phyloP scores from a whole-genome alignment of 2,797 vertebrate species.

The Chromis chromis region DNA sequence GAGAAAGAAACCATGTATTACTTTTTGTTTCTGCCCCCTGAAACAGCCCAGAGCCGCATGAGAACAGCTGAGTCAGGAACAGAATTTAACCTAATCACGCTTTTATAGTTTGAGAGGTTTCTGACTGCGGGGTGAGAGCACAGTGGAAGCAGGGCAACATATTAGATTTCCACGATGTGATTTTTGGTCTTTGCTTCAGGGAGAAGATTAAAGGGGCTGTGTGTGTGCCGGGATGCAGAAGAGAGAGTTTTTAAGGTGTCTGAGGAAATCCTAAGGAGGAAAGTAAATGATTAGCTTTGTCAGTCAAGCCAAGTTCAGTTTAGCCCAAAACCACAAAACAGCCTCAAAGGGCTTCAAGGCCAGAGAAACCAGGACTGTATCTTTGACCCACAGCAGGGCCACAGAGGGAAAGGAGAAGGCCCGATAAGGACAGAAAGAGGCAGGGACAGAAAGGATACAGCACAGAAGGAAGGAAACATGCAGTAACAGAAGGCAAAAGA shows the following conservation, averaged over 20 bases:
- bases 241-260: constrained; percentile 6
- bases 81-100: background rate
- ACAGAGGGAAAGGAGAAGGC: background rate
- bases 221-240: background rate
- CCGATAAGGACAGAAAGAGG: background rate
- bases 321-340: background rate
- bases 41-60: background rate
- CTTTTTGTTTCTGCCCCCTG: background rate
- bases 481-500: background rate
- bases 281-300: constrained; percentile 1
- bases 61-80: constrained; percentile 12
- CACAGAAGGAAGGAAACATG: too few relatives aligned
- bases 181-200: background rate
- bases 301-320: background rate
- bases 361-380: background rate
- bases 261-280: background rate
- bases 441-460: too few relatives aligned
- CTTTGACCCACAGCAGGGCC: background rate
- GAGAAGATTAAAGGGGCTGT: background rate
- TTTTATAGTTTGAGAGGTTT: background rate
- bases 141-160: constrained; percentile 9
- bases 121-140: background rate
- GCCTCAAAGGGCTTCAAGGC: background rate
- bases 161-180: constrained; percentile 12
- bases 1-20: background rate